Percentiles rank a stretch among this genome's conserved stretches.
These are phyloP conservation scores for Sarcophaga subvicina DNA, from an alignment of 2,888 invertebrate genomes.

Conservation along the genomic window DNA sequence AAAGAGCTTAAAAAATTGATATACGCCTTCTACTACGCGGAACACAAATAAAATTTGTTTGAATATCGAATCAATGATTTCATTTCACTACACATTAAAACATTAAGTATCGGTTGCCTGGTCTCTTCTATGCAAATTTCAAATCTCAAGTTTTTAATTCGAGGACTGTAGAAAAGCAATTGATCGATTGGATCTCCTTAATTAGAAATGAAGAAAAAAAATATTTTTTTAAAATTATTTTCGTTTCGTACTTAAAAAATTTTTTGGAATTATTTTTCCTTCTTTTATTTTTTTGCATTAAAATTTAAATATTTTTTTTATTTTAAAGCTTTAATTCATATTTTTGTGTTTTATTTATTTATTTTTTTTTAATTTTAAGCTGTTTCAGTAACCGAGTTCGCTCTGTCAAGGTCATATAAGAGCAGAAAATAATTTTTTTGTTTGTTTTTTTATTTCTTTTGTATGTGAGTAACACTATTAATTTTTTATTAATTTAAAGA, in stretches of 20 bases:
- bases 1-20: background rate
- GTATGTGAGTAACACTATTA: background rate
- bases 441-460: background rate
- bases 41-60: background rate
- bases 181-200: constrained; percentile 34
- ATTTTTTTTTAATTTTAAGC: constrained; percentile 26
- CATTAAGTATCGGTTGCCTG: background rate
- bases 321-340: background rate
- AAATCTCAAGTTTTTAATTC: background rate
- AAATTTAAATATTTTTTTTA: too few relatives aligned
- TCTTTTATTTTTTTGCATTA: too few relatives aligned
- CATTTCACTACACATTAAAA: constrained; percentile 24
- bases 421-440: constrained; percentile 37
- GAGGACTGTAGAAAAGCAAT: background rate
- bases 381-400: constrained; percentile 31
- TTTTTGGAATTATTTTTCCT: too few relatives aligned
- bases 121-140: background rate
- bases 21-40: constrained; percentile 51
- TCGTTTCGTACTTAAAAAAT: too few relatives aligned
- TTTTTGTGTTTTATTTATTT: constrained; percentile 13
- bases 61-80: constrained; percentile 43
- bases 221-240: too few relatives aligned
- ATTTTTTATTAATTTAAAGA: constrained; percentile 18
- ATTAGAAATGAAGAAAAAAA: background rate
- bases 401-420: constrained; percentile 50